Base-by-base conservation (phyloP, 30 jellyfish, hydroid and myxozoan species). In the Phacellophora camtschatica region DNA sequence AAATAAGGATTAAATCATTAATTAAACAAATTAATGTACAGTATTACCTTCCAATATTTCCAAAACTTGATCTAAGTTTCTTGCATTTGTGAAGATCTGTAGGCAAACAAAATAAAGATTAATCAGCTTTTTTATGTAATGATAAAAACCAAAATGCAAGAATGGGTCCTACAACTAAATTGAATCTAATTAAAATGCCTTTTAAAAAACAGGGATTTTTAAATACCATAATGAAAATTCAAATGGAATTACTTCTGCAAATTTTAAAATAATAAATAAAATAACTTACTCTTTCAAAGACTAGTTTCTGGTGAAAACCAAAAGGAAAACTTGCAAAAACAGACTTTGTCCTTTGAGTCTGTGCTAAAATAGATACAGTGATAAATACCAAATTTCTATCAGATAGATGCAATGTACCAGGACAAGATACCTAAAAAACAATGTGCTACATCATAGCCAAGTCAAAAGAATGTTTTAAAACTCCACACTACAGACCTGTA, bases 241-340 rank as follows among this genome's bases (percentile, higher is more conserved):
- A 11, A 8, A 8, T 11, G 19, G 19, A 9, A 7, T n/a, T n/a
- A 31, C 2, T 13, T 13, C 20, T 4, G 3, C n/a, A 19, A 31
- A 58, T 13, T 24, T 24, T 3, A 7, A 32, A 18, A 59, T 4
- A 59, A 54, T 11, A 23, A 54, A 54, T 19, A n/a, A 54, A 8
- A 2, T 22, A 19, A 43, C 87, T 62, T 58, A 89, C 97, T 82
- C 97, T 68, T 66, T 83, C 84, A 69, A 89, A 89, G 33, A 24
- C 32, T 24, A 82, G 3, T 32, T 71, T 82, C 35, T 82, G 80
- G 39, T 81, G 59, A 49, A 89, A 89, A 2, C 31, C 54, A 65
- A 89, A 61, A 1, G 97, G 97, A 58, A 89, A 89, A 63, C 95
- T 81, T 9, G 97, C 96, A 82, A 81, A 83, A 9, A 89, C 97